Percentiles rank a stretch among this genome's conserved stretches.
phyloP scores from a whole-genome alignment of 1,140 invertebrate species.

The Drosophila suzukii region DNA sequence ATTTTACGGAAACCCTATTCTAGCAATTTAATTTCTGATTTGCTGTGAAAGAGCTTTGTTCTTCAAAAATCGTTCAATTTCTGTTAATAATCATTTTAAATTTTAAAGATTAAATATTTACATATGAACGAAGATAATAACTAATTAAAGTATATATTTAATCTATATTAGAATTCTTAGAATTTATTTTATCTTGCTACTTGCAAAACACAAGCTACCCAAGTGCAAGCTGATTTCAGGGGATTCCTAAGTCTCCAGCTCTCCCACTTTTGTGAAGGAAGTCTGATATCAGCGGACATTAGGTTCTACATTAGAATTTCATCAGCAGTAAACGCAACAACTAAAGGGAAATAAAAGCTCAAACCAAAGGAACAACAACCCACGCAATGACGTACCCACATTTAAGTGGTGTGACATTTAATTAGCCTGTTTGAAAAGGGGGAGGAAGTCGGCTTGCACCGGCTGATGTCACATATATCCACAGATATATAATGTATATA shows the following conservation, averaged over 20 bases:
- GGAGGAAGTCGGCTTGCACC: constrained; percentile 31
- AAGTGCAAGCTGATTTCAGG: not conserved
- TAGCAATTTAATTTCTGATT: not conserved
- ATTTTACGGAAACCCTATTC: not conserved
- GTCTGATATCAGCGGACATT: constrained; percentile 42
- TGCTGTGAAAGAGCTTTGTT: not conserved
- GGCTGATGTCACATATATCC: constrained; percentile 55
- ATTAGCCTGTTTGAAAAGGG: constrained; percentile 46
- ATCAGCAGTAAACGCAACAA: constrained; percentile 10
- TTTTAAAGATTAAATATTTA: too few relatives aligned
- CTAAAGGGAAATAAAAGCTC: constrained; percentile 14
- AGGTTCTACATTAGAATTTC: constrained; percentile 33
- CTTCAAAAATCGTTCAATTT: too few relatives aligned
- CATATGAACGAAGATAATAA: not conserved
- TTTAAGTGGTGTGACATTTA: constrained; percentile 60
- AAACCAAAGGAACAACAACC: constrained; percentile 25
- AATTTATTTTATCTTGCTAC: constrained; percentile 1
- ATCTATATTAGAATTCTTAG: not conserved
- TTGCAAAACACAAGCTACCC: constrained; percentile 1
- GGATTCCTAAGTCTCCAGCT: not conserved
- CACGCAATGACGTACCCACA: constrained; percentile 53
- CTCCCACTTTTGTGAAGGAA: not conserved
- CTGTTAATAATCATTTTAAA: too few relatives aligned
- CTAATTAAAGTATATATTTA: not conserved
- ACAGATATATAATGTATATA: constrained; percentile 6